A percentile compares a stretch with the other conserved stretches of the same genome.
Evolutionary conservation across 2,888 invertebrate species (phyloP).

Genomic region (Caenorhabditis sinica): DNA sequence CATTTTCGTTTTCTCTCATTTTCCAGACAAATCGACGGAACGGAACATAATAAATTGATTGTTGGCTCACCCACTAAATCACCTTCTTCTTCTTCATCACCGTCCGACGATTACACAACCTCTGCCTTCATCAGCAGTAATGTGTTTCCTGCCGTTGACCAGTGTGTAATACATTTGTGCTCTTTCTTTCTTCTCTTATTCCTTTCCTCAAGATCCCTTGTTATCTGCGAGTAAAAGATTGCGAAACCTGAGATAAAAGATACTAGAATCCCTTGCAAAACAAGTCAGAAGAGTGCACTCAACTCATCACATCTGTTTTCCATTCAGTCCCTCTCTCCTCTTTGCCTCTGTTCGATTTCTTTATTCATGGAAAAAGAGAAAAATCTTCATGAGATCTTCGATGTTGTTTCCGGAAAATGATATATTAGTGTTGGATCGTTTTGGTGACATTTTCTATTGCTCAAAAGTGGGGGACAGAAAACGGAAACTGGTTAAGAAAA

Average conservation of each 20-base stretch:
- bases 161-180: constrained; percentile 26
- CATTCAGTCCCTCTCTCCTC: neutral
- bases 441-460: neutral
- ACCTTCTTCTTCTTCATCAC: constrained; percentile 7
- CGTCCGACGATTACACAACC: constrained; percentile 33
- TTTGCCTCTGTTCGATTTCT: neutral
- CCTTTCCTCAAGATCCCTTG: constrained; percentile 16
- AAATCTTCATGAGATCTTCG: constrained; percentile 17
- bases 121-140: constrained; percentile 33
- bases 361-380: constrained; percentile 9
- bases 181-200: neutral
- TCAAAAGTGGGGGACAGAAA: no score
- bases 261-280: constrained; percentile 30
- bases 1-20: neutral
- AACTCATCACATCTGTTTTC: constrained; percentile 14
- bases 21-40: neutral
- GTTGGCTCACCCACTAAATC: constrained; percentile 6
- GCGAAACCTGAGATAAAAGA: constrained; percentile 36
- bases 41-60: constrained; percentile 12
- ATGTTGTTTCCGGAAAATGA: constrained; percentile 5
- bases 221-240: constrained; percentile 35
- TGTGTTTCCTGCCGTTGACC: constrained; percentile 21
- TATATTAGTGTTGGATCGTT: constrained; percentile 12
- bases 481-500: no score
- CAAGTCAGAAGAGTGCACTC: constrained; percentile 26